Evolutionary conservation across 2,113 vertebrate genomes (phyloP).

Genomic region (Oryzias woworae): DNA sequence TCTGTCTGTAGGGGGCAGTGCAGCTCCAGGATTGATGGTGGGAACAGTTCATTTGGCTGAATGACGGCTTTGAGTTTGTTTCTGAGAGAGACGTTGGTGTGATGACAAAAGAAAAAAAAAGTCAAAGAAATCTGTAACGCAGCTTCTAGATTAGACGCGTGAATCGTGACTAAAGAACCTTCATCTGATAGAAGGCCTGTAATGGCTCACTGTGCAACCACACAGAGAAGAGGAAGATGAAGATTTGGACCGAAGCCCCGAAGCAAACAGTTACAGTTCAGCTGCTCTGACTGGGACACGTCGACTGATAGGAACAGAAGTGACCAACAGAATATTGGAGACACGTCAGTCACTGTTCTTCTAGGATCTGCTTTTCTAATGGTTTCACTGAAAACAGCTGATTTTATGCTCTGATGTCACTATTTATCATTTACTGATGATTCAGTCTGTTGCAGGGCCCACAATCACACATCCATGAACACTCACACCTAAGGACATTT

Average conservation of each 20-base stretch:
- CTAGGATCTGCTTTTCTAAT: too few relatives aligned
- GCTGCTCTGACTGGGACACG: background rate
- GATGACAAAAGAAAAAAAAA: conserved; percentile 10
- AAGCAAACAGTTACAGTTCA: conserved; percentile 4
- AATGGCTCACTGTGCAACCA: conserved; percentile 30
- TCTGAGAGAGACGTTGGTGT: conserved; percentile 14
- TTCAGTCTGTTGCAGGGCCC: too few relatives aligned
- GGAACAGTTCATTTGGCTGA: conserved; percentile 1
- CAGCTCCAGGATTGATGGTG: conserved; percentile 22
- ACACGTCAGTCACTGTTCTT: too few relatives aligned
- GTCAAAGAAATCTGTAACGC: conserved; percentile 2
- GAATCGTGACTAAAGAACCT: conserved; percentile 21
- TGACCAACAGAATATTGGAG: too few relatives aligned
- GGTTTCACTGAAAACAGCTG: background rate
- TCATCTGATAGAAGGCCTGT: conserved; percentile 27
- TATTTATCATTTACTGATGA: background rate
- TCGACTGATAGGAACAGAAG: too few relatives aligned
- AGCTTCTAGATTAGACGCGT: background rate
- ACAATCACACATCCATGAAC: too few relatives aligned
- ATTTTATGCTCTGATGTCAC: background rate
- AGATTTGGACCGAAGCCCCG: background rate
- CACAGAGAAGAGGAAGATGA: conserved; percentile 19
- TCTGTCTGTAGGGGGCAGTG: conserved; percentile 58
- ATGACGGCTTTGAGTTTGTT: conserved; percentile 25
- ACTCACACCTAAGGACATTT: too few relatives aligned